These are phyloP conservation scores for Venturia canescens DNA, from an alignment of 1,140 invertebrate genomes.

Conservation along the genomic window DNA sequence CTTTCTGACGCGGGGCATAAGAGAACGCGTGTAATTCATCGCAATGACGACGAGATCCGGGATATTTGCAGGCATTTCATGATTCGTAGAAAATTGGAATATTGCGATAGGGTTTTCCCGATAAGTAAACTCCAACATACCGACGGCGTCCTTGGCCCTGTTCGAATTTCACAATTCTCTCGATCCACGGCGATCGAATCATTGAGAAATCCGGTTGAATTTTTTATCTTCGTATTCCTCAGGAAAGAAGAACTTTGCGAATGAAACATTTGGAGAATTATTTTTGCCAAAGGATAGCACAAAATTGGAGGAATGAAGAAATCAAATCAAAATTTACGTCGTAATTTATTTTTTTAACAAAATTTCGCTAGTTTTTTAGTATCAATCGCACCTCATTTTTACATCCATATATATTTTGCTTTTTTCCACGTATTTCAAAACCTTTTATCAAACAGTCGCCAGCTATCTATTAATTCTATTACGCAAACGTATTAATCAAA, in stretches of 20 bases:
- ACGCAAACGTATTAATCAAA: no score
- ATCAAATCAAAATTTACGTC: no score
- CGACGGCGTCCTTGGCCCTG: conserved; percentile 11
- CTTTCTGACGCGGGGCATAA: no score
- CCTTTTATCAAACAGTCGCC: no score
- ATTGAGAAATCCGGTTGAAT: conserved; percentile 19
- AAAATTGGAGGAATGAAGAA: no score
- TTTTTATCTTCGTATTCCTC: not conserved
- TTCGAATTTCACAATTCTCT: conserved; percentile 10
- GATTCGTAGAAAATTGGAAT: not conserved
- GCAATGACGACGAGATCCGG: conserved; percentile 1
- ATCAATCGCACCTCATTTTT: no score
- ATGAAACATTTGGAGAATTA: not conserved
- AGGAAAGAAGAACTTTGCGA: not conserved
- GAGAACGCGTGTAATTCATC: conserved; percentile 8
- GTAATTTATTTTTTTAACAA: no score
- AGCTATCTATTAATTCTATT: no score
- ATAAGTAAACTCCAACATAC: not conserved
- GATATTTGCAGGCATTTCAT: not conserved
- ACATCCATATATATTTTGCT: no score
- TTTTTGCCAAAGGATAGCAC: not conserved
- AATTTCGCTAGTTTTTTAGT: no score
- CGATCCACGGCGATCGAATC: conserved; percentile 24
- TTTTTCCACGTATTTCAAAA: no score
- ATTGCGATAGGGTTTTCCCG: conserved; percentile 28